A percentile compares a stretch with the other conserved stretches of the same genome.
Conservation (phyloP, 2,113 vertebrate species). For the Taurulus bubalis region DNA sequence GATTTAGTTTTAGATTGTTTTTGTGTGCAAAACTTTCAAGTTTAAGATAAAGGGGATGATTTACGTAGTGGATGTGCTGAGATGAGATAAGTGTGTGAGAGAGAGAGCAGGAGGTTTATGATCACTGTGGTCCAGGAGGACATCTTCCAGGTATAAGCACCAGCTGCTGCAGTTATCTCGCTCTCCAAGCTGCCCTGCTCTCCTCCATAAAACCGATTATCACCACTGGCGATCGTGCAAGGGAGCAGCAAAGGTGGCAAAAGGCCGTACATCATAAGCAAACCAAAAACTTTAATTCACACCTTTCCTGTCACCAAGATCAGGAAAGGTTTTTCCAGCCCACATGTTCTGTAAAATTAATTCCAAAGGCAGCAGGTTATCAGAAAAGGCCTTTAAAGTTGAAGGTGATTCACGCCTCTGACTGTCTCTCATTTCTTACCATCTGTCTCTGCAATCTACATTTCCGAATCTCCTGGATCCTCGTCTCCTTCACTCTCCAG, state of each 20-base stretch:
- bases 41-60: slow-evolving; percentile 28
- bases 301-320: background rate
- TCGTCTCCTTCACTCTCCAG: background rate
- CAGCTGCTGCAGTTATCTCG: slow-evolving; percentile 19
- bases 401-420: background rate
- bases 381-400: background rate
- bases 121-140: slow-evolving; percentile 15
- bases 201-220: slow-evolving; percentile 19
- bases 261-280: background rate
- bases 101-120: slow-evolving; percentile 32
- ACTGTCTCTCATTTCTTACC: background rate
- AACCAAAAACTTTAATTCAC: background rate
- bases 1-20: background rate
- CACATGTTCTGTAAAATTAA: background rate
- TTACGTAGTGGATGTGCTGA: background rate
- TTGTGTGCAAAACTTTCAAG: background rate
- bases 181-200: slow-evolving; percentile 1
- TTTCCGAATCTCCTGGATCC: background rate
- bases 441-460: background rate
- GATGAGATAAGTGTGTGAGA: background rate
- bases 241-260: background rate
- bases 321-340: background rate
- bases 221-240: background rate
- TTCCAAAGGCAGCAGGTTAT: background rate
- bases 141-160: slow-evolving; percentile 16